Percentiles rank a stretch among this genome's conserved stretches.
Evolutionary conservation across 23 tunicate species (phyloP).

Genomic region (Ciona savignyi): DNA sequence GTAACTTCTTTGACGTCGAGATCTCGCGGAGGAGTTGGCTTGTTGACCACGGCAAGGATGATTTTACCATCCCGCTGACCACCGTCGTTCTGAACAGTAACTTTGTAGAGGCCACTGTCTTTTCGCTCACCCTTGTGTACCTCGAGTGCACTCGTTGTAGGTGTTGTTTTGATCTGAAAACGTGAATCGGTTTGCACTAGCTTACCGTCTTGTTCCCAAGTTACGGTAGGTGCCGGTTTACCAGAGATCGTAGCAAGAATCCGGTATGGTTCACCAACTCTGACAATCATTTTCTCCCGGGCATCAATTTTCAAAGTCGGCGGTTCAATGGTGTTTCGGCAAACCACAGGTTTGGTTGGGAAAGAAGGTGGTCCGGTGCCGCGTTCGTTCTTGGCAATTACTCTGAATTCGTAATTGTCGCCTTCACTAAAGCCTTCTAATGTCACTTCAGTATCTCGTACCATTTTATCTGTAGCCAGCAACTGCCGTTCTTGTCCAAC

Average conservation of each 20-base stretch:
- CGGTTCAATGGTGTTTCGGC: slow-evolving; percentile 70
- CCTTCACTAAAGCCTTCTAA: slow-evolving; percentile 78
- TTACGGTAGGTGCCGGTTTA: slow-evolving; percentile 25
- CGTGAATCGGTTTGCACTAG: slow-evolving; percentile 42
- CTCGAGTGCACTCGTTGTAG: slow-evolving; percentile 28
- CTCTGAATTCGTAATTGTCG: too few relatives aligned
- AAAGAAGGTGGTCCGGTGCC: too few relatives aligned
- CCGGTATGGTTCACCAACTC: slow-evolving; percentile 45
- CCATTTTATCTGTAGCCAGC: slow-evolving; percentile 67
- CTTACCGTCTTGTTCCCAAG: slow-evolving; percentile 67
- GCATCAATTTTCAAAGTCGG: slow-evolving; percentile 61
- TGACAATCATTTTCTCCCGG: slow-evolving; percentile 37
- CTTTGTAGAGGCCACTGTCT: too few relatives aligned
- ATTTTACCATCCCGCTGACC: slow-evolving; percentile 66
- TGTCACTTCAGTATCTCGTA: slow-evolving; percentile 51
- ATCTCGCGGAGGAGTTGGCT: slow-evolving; percentile 72
- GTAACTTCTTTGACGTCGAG: too few relatives aligned
- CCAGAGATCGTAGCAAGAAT: background rate
- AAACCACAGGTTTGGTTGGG: slow-evolving; percentile 83
- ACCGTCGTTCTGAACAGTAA: too few relatives aligned
- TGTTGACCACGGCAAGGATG: slow-evolving; percentile 57
- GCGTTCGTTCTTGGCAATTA: too few relatives aligned
- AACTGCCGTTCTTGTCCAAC: slow-evolving; percentile 82
- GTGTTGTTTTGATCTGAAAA: slow-evolving; percentile 43
- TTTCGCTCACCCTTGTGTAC: slow-evolving; percentile 36